Percentiles rank a stretch among this genome's conserved stretches.
These are phyloP conservation scores for Muscicapa adusta DNA, from an alignment of 2,113 vertebrate species.

Conservation along the genomic window DNA sequence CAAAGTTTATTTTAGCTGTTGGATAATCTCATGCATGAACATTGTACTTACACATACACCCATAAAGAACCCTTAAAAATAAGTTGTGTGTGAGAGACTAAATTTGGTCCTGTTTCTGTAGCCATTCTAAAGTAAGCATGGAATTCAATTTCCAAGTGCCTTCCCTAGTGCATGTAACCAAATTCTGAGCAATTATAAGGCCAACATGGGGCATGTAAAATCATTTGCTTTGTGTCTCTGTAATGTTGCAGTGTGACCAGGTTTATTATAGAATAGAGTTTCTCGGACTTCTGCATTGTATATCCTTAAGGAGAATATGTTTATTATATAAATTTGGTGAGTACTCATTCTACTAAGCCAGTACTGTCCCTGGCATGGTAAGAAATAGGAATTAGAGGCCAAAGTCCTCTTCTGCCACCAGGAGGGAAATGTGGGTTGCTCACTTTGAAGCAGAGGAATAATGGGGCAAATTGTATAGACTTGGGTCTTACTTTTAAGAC, in stretches of 20 bases:
- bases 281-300: not conserved
- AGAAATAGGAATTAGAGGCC: not conserved
- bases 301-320: not conserved
- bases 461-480: fast-evolving
- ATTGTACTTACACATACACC: not conserved
- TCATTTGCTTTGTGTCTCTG: fast-evolving
- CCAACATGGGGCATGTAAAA: fast-evolving
- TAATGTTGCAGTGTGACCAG: not conserved
- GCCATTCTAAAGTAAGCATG: not conserved
- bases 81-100: not conserved
- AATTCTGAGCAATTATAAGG: not conserved
- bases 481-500: not conserved
- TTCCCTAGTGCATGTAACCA: not conserved
- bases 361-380: not conserved
- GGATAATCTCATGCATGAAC: not conserved
- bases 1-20: not conserved
- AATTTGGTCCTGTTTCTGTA: not conserved
- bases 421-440: not conserved
- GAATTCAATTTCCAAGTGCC: not conserved
- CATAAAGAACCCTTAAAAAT: not conserved
- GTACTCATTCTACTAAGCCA: not conserved
- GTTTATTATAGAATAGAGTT: not conserved
- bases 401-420: not conserved
- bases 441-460: not conserved
- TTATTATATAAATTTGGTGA: not conserved